Percentiles rank a stretch among this genome's conserved stretches.
phyloP scores from a whole-genome alignment of 1,140 invertebrate genomes.

The Trialeurodes vaporariorum region DNA sequence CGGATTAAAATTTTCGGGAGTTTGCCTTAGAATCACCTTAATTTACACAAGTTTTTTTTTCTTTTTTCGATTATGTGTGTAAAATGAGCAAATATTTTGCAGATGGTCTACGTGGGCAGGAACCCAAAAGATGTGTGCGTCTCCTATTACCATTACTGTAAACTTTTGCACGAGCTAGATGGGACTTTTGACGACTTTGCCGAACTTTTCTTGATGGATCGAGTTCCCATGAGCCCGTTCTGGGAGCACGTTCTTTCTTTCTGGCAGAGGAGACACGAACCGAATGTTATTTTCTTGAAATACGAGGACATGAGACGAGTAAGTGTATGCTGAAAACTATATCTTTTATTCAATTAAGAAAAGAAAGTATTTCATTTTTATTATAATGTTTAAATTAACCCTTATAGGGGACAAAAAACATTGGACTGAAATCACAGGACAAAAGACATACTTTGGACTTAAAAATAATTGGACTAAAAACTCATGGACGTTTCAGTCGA shows the following conservation, averaged over 20 bases:
- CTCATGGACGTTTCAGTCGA: no score
- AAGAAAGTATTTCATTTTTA: not conserved
- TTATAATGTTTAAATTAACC: not conserved
- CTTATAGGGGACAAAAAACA: no score
- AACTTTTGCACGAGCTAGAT: constrained; percentile 53
- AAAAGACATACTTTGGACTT: no score
- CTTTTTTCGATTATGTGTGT: no score
- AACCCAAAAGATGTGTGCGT: constrained; percentile 92
- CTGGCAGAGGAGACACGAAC: constrained; percentile 35
- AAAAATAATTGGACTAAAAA: no score
- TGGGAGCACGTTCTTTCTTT: constrained; percentile 31
- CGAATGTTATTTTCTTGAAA: constrained; percentile 39
- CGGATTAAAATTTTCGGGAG: no score
- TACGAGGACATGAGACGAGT: constrained; percentile 40
- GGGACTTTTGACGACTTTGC: constrained; percentile 65
- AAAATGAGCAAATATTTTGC: no score
- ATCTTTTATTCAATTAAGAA: no score
- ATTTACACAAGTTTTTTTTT: no score
- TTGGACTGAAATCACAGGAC: no score
- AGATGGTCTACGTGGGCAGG: constrained; percentile 81
- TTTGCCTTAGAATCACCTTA: no score
- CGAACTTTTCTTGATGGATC: constrained; percentile 58
- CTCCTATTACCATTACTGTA: constrained; percentile 79
- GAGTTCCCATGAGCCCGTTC: constrained; percentile 32
- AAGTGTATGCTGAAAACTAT: constrained; percentile 12